Evolutionary conservation across 2,797 vertebrate genomes (phyloP), one percentile per base, ranked within the genome.

Genomic region (Halcyon badia): DNA sequence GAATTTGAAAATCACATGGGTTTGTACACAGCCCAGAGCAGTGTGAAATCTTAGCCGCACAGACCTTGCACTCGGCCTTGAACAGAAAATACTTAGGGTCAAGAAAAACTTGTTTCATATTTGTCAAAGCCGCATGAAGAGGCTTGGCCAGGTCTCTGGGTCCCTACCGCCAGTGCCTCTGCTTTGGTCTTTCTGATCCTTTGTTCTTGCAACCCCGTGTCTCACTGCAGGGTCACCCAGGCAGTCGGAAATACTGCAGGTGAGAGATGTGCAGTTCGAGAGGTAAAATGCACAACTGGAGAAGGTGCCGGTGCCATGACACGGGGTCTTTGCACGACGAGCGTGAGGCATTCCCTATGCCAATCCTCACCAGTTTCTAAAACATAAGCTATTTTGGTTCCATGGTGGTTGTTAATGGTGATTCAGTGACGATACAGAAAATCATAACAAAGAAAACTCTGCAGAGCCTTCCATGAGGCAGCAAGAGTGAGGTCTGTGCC

Each of bases 41-140:
- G n/a, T 12, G 48, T 39, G 58, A 87, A 89, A 49, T 41, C 62
- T 77, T 31, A 26, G 37, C 77, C 4, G 0, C 18, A 9, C 39
- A 70, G 72, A 70, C 44, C 44, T 85, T 49, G 46, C 28, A 9
- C 68, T 73, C 1, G 0, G 37, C 65, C 86, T 69, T 11, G 20
- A 44, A 30, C 39, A 84, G 62, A 84, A 84, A 87, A 89, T 90
- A 54, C 7, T 35, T 77, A 15, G 48, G 70, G 66, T 92, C 88
- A 46, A 69, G 96, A 96, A 96, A 96, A 97, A 94, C 94, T 95
- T 20, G 83, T 96, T 96, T 60, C 0, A 0, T 87, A 35, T 90
- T 83, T 96, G 90, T 14, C 42, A 41, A 76, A 77, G 77, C 48
- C 18, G 39, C 25, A 0, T 52, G 78, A 68, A 79, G 65, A 51